Percentiles rank a stretch among this genome's conserved stretches.
These are phyloP conservation scores for Asarcornis scutulata DNA, from an alignment of 2,113 vertebrate species.

Conservation along the genomic window DNA sequence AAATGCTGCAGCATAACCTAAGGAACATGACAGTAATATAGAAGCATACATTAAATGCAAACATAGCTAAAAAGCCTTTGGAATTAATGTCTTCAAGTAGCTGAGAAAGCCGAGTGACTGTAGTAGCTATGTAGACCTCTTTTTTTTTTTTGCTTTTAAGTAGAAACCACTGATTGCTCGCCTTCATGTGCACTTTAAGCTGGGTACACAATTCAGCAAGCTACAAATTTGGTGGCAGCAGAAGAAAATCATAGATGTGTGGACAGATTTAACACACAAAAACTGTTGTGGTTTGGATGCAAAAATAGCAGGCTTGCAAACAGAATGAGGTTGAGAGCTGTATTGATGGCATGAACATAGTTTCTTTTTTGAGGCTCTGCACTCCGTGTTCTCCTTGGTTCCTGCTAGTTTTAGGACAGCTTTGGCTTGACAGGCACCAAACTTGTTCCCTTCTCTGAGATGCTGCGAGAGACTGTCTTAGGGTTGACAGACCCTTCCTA, in stretches of 20 bases:
- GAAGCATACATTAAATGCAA: conserved; percentile 4
- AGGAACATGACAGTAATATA: background rate
- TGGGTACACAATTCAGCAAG: background rate
- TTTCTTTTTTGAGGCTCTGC: background rate
- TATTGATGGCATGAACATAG: background rate
- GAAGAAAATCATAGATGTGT: background rate
- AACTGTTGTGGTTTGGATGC: background rate
- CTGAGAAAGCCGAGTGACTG: background rate
- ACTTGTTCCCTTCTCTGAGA: background rate
- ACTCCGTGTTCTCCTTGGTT: background rate
- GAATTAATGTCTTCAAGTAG: background rate
- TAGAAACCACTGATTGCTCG: background rate
- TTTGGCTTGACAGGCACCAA: background rate
- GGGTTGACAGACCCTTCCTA: background rate
- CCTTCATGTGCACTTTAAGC: background rate
- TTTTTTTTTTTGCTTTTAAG: background rate
- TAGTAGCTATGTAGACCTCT: conserved; percentile 14
- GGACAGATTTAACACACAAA: background rate
- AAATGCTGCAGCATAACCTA: background rate
- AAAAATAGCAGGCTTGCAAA: background rate
- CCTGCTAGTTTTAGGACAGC: background rate
- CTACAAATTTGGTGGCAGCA: background rate
- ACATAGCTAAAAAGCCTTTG: background rate
- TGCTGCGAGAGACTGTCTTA: background rate
- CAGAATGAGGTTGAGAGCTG: conserved; percentile 13